These are phyloP conservation scores for Sylvia atricapilla DNA, from an alignment of 2,113 vertebrate genomes.

Conservation along the genomic window DNA sequence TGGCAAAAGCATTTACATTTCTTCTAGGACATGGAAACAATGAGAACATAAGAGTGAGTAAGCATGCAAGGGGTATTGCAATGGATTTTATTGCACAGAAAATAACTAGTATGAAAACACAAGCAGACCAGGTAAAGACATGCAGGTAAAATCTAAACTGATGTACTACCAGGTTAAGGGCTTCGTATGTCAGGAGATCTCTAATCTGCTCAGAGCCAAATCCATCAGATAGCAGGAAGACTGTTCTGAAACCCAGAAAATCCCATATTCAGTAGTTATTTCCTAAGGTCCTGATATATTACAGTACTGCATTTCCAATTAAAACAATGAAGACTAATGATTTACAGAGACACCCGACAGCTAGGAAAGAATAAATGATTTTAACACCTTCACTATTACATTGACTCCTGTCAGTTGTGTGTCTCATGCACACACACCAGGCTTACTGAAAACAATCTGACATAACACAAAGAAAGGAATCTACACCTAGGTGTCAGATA, in stretches of 20 bases:
- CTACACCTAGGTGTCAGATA: not conserved
- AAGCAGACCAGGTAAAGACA: not conserved
- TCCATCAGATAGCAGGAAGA: not conserved
- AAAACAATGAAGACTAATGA: not conserved
- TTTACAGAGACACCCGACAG: not conserved
- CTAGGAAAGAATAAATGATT: not conserved
- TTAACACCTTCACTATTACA: not conserved
- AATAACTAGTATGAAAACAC: not conserved
- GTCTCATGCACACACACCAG: not conserved
- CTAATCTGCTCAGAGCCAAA: not conserved
- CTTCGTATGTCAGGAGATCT: not conserved
- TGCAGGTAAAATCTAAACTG: not conserved
- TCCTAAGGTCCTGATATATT: not conserved
- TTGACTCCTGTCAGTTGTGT: not conserved
- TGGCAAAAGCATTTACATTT: not conserved
- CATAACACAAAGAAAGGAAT: not conserved
- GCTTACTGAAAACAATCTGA: not conserved
- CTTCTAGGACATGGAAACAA: not conserved
- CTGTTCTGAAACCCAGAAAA: not conserved
- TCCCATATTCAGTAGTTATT: not conserved
- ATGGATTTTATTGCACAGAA: not conserved
- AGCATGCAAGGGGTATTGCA: not conserved
- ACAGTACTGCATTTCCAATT: not conserved
- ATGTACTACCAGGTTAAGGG: not conserved
- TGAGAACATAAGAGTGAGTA: not conserved